A percentile compares a stretch with the other conserved stretches of the same genome.
Evolutionary conservation across 2,797 vertebrate species (phyloP).

Genomic region (Muscicapa striata): DNA sequence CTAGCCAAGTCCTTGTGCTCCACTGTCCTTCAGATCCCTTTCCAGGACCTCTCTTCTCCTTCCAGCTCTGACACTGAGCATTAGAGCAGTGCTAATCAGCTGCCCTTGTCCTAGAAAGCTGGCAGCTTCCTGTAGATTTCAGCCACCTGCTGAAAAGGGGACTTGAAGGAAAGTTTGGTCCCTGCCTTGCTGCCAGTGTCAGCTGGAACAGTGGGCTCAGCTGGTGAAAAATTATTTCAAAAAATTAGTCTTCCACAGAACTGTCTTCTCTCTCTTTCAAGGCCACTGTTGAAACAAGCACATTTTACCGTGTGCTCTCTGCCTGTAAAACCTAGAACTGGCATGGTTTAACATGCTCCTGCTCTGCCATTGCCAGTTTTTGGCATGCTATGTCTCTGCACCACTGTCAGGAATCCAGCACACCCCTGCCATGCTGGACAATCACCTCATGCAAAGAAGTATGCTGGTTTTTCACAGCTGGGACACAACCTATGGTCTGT

Average conservation of each 20-base stretch:
- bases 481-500: background rate
- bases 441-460: background rate
- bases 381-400: background rate
- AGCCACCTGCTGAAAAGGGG: background rate
- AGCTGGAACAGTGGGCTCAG: background rate
- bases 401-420: background rate
- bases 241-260: background rate
- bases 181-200: background rate
- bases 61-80: background rate
- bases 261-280: background rate
- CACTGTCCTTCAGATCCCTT: background rate
- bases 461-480: background rate
- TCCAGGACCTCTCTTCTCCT: background rate
- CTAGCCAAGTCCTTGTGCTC: background rate
- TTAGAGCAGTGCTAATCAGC: background rate
- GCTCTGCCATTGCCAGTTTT: background rate
- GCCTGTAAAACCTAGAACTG: background rate
- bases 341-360: background rate
- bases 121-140: background rate
- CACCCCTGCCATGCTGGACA: background rate
- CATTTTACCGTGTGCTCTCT: background rate
- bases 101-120: background rate
- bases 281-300: background rate
- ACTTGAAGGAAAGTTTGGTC: background rate
- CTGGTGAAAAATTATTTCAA: slow-evolving; percentile 17